Conservation (phyloP, 2,888 invertebrate genomes). For the Macropis europaea region DNA sequence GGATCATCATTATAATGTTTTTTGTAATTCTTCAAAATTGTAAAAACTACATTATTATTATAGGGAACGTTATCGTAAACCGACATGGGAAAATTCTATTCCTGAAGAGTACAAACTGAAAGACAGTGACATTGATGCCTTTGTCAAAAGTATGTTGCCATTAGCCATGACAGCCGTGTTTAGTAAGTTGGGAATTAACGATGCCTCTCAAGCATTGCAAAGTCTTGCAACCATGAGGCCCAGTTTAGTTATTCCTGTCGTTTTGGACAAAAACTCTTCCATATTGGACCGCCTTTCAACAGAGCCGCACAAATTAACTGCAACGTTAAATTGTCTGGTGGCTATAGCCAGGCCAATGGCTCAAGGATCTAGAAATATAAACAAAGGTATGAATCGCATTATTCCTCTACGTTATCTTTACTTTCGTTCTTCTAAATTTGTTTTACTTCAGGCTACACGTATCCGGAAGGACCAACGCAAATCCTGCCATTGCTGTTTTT, state of each 20-base stretch:
- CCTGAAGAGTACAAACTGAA: conserved; percentile 87
- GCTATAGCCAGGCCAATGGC: conserved; percentile 86
- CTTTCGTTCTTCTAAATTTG: not conserved
- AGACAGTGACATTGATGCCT: conserved; percentile 90
- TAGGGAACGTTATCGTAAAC: conserved; percentile 85
- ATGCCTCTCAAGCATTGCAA: conserved; percentile 86
- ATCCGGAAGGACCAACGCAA: conserved; percentile 89
- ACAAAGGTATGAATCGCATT: conserved; percentile 61
- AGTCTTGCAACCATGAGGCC: conserved; percentile 90
- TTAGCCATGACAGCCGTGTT: conserved; percentile 90
- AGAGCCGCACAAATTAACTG: conserved; percentile 91
- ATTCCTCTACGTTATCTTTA: not conserved
- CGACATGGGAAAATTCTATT: conserved; percentile 86
- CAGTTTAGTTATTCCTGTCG: conserved; percentile 89
- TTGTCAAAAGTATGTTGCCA: conserved; percentile 88
- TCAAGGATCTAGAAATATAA: conserved; percentile 75
- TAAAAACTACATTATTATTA: not conserved
- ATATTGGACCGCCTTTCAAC: conserved; percentile 92
- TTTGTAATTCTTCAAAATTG: not conserved
- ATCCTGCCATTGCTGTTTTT: conserved; percentile 90
- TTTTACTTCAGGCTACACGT: conserved; percentile 79
- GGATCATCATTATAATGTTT: not conserved
- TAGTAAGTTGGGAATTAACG: conserved; percentile 85
- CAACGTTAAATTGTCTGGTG: conserved; percentile 86
- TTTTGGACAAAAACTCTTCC: conserved; percentile 89